These are phyloP conservation scores for Lerema accius DNA, from an alignment of 1,140 invertebrate species.

Conservation along the genomic window DNA sequence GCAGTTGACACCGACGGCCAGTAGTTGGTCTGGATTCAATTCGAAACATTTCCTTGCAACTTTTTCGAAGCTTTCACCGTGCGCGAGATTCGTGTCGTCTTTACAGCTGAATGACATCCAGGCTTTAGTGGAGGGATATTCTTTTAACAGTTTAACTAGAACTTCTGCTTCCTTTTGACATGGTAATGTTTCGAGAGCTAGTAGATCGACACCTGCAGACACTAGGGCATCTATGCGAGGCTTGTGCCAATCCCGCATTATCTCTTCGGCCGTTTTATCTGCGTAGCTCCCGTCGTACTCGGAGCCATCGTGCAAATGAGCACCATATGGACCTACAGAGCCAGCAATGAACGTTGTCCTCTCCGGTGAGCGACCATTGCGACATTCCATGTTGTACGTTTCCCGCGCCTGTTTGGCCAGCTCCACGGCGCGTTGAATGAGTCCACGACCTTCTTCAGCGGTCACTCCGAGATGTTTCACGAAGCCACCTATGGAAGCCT, in stretches of 20 bases:
- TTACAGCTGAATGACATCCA: conserved; percentile 93
- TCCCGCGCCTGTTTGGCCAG: conserved; percentile 86
- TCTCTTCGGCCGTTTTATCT: conserved; percentile 83
- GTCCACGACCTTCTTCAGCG: conserved; percentile 84
- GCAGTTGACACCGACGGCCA: conserved; percentile 91
- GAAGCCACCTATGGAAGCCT: conserved; percentile 92
- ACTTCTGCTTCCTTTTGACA: conserved; percentile 90
- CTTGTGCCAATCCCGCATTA: conserved; percentile 90
- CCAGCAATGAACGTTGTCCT: conserved; percentile 86
- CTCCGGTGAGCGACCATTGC: conserved; percentile 32
- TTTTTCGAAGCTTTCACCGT: conserved; percentile 85
- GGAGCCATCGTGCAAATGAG: conserved; percentile 92
- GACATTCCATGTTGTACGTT: conserved; percentile 81
- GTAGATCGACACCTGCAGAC: conserved; percentile 89
- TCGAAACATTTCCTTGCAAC: conserved; percentile 83
- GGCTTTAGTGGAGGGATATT: conserved; percentile 88
- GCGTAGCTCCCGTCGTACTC: conserved; percentile 94
- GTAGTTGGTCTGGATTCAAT: conserved; percentile 81
- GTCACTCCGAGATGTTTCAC: conserved; percentile 86
- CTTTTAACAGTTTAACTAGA: conserved; percentile 87
- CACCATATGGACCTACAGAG: conserved; percentile 95
- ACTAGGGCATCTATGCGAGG: conserved; percentile 89
- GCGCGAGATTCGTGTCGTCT: conserved; percentile 80
- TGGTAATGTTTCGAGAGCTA: conserved; percentile 96
- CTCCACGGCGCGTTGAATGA: conserved; percentile 88